Evolutionary conservation across 2,888 invertebrate species (phyloP).

Genomic region (Troides helena): DNA sequence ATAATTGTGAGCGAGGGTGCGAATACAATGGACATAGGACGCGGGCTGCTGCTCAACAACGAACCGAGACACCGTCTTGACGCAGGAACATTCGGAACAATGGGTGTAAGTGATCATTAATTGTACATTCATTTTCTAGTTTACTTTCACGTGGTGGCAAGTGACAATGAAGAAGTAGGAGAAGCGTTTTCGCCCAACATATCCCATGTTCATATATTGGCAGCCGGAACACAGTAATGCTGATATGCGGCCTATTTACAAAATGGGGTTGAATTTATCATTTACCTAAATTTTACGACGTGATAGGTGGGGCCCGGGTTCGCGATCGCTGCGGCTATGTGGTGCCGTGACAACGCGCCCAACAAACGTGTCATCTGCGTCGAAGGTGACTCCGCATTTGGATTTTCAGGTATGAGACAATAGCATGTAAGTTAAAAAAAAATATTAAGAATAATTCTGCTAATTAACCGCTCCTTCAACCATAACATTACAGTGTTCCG

Average conservation of each 20-base stretch:
- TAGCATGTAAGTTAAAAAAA: too few relatives aligned
- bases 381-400: constrained; percentile 98
- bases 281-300: too few relatives aligned
- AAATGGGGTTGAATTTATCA: too few relatives aligned
- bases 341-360: constrained; percentile 90
- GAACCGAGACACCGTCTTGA: constrained; percentile 93
- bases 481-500: too few relatives aligned
- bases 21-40: constrained; percentile 99
- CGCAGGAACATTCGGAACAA: constrained; percentile 98
- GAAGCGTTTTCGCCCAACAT: too few relatives aligned
- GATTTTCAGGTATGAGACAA: constrained; percentile 88
- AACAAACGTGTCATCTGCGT: constrained; percentile 93
- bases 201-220: too few relatives aligned
- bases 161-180: too few relatives aligned
- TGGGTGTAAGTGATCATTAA: constrained; percentile 84
- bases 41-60: constrained; percentile 91
- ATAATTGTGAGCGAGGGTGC: constrained; percentile 98
- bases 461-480: too few relatives aligned
- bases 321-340: constrained; percentile 94
- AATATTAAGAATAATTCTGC: too few relatives aligned
- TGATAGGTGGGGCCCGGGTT: constrained; percentile 90
- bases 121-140: background rate
- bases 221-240: too few relatives aligned
- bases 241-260: too few relatives aligned
- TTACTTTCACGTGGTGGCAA: too few relatives aligned